These are phyloP conservation scores for Pogonomyrmex californicus DNA, from an alignment of 1,140 invertebrate genomes.

Conservation along the genomic window DNA sequence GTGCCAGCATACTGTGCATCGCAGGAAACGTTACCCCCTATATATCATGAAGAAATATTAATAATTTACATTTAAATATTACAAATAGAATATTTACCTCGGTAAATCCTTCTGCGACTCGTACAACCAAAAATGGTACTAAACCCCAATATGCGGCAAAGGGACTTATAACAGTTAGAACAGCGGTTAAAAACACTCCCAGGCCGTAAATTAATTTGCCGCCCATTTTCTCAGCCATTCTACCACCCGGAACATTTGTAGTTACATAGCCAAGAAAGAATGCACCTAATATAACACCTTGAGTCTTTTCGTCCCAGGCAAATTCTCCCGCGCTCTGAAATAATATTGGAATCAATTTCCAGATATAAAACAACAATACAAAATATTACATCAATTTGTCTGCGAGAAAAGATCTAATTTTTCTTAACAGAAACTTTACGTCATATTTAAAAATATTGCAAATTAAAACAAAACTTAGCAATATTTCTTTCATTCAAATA, in stretches of 20 bases:
- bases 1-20: slow-evolving; percentile 93
- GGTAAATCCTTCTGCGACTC: slow-evolving; percentile 94
- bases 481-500: neutral
- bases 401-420: neutral
- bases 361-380: slow-evolving; percentile 4
- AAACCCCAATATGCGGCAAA: slow-evolving; percentile 91
- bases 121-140: slow-evolving; percentile 91
- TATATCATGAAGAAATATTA: slow-evolving; percentile 66
- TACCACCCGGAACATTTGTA: slow-evolving; percentile 95
- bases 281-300: slow-evolving; percentile 93
- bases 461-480: neutral
- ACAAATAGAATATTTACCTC: slow-evolving; percentile 88
- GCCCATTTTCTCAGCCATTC: slow-evolving; percentile 92
- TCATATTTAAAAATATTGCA: neutral
- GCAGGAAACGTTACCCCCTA: slow-evolving; percentile 94
- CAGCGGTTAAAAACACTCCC: slow-evolving; percentile 92
- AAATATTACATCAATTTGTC: neutral
- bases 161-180: slow-evolving; percentile 92
- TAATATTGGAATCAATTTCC: slow-evolving; percentile 62
- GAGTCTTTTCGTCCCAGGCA: slow-evolving; percentile 92
- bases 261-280: slow-evolving; percentile 96
- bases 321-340: slow-evolving; percentile 91
- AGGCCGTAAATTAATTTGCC: slow-evolving; percentile 93
- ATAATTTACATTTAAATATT: slow-evolving; percentile 1
- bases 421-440: neutral